Percentiles rank a stretch among this genome's conserved stretches.
phyloP scores from a whole-genome alignment of 1,140 invertebrate species.

The Drosophila hydei region DNA sequence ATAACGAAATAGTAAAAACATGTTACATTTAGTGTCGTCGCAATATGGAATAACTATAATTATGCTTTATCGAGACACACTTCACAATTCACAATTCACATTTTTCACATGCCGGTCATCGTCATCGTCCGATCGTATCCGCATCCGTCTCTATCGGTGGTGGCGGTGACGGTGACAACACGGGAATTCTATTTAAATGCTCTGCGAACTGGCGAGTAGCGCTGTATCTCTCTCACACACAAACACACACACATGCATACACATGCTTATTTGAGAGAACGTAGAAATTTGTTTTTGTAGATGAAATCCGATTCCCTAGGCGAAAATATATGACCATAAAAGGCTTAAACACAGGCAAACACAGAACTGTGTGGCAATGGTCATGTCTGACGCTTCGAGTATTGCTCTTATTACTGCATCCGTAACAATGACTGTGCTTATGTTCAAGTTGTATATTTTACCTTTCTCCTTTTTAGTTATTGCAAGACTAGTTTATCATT shows the following conservation, averaged over 20 bases:
- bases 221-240: constrained; percentile 41
- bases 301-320: constrained; percentile 70
- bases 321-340: constrained; percentile 69
- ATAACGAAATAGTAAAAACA: constrained; percentile 4
- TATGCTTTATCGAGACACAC: background rate
- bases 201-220: constrained; percentile 70
- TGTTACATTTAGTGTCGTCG: background rate
- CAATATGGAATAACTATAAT: constrained; percentile 9
- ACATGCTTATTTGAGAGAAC: constrained; percentile 46
- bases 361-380: background rate
- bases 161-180: constrained; percentile 36
- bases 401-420: constrained; percentile 6
- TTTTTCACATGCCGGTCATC: constrained; percentile 32
- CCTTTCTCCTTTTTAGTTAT: constrained; percentile 4
- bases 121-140: constrained; percentile 29
- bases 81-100: constrained; percentile 6
- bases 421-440: too few relatives aligned
- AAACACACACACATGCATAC: constrained; percentile 20
- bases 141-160: constrained; percentile 48
- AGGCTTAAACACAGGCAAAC: constrained; percentile 49
- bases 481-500: background rate
- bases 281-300: constrained; percentile 68
- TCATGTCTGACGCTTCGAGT: background rate
- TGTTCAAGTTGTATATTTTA: background rate
- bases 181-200: constrained; percentile 74